phyloP scores from a whole-genome alignment of 2,888 invertebrate genomes.

The Sarcophaga subvicina region DNA sequence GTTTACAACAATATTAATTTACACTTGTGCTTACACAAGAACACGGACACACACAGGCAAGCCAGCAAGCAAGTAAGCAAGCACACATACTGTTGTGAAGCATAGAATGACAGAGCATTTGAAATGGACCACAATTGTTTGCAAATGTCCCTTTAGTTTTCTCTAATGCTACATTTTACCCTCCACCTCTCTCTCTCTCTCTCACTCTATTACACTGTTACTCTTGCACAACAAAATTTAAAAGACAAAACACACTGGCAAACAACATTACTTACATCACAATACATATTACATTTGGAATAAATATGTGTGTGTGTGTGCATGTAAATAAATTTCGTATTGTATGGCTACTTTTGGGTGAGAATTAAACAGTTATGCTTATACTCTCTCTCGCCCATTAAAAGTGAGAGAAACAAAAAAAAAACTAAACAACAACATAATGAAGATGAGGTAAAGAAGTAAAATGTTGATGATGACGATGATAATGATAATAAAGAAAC shows the following conservation, averaged over 20 bases:
- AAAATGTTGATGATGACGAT: conserved; percentile 6
- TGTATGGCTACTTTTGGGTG: conserved; percentile 50
- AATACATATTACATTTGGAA: not conserved
- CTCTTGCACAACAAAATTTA: no score
- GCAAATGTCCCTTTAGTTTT: conserved; percentile 54
- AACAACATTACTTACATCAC: not conserved
- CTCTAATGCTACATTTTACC: not conserved
- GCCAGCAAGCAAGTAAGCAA: not conserved
- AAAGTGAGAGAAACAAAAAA: no score
- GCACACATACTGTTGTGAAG: not conserved
- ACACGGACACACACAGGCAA: not conserved
- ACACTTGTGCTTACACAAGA: conserved; percentile 15
- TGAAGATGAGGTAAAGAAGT: not conserved
- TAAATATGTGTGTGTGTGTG: not conserved
- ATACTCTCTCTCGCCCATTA: not conserved
- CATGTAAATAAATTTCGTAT: not conserved
- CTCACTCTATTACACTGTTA: no score
- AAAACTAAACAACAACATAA: not conserved
- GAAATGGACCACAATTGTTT: conserved; percentile 59
- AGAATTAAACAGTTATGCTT: conserved; percentile 32
- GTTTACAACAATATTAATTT: conserved; percentile 39
- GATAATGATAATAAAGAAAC: not conserved
- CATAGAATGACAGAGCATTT: not conserved
- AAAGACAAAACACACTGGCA: no score
- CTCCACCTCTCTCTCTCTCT: not conserved